These are phyloP conservation scores for Fringilla coelebs DNA, from an alignment of 2,797 vertebrate species.

Conservation along the genomic window DNA sequence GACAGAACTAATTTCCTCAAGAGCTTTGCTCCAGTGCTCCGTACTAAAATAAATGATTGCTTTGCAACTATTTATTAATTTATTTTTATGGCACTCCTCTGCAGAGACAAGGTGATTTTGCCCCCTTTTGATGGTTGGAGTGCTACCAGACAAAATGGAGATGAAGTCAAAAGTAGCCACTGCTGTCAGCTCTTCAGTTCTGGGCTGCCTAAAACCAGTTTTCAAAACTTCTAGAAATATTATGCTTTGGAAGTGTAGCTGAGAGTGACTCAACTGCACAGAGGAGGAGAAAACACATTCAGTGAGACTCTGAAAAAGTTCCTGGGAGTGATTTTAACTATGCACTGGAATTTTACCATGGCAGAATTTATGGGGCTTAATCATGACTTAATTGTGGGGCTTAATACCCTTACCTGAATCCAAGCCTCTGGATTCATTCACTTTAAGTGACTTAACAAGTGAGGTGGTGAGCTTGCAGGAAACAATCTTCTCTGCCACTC, in stretches of 20 bases:
- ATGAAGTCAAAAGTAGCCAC: not conserved
- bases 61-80: not conserved
- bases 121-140: not conserved
- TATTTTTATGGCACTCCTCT: not conserved
- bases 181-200: not conserved
- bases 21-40: not conserved
- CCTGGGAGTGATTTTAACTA: not conserved
- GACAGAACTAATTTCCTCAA: conserved; percentile 29
- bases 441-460: not conserved
- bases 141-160: not conserved
- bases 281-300: not conserved
- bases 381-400: not conserved
- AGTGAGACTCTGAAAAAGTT: not conserved
- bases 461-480: not conserved
- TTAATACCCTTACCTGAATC: not conserved
- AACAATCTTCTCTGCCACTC: not conserved
- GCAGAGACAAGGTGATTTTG: not conserved
- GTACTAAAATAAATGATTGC: not conserved
- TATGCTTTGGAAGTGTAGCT: not conserved
- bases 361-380: not conserved
- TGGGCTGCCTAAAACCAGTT: not conserved
- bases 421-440: not conserved
- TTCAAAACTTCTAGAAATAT: not conserved
- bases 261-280: not conserved
- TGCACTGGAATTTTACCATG: not conserved